Conservation (phyloP, 1,140 invertebrate genomes). For the Anoplolepis gracilipes region DNA sequence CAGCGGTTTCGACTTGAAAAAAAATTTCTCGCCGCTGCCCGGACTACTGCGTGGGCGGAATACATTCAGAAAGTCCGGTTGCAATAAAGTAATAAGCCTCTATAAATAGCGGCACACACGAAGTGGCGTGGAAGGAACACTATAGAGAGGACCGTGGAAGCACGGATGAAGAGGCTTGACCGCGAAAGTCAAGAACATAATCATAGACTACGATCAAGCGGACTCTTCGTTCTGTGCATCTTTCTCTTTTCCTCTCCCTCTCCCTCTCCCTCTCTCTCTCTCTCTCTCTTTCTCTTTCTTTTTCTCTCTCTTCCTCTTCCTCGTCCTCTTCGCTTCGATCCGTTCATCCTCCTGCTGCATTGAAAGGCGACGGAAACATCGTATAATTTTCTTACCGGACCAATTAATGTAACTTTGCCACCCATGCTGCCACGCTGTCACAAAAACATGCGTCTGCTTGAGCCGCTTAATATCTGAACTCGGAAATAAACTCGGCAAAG, state of each 20-base stretch:
- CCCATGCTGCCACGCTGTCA: slow-evolving; percentile 55
- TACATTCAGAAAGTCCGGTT: slow-evolving; percentile 74
- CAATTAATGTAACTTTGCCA: slow-evolving; percentile 63
- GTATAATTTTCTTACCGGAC: slow-evolving; percentile 61
- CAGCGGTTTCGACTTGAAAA: slow-evolving; percentile 16
- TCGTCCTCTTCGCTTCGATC: neutral
- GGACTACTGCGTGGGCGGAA: slow-evolving; percentile 74
- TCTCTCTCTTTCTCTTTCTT: too few relatives aligned
- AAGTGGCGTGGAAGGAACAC: slow-evolving; percentile 68
- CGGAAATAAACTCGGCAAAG: slow-evolving; percentile 11
- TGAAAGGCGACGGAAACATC: slow-evolving; percentile 60
- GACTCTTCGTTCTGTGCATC: slow-evolving; percentile 47
- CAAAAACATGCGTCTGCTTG: slow-evolving; percentile 25
- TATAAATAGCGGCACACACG: slow-evolving; percentile 78
- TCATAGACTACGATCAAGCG: slow-evolving; percentile 79
- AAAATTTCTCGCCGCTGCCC: slow-evolving; percentile 21
- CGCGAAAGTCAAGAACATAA: slow-evolving; percentile 82
- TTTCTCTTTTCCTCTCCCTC: neutral
- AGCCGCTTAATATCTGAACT: neutral
- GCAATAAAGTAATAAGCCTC: slow-evolving; percentile 82
- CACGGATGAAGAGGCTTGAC: slow-evolving; percentile 78
- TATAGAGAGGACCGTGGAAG: slow-evolving; percentile 70
- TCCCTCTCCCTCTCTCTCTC: slow-evolving; percentile 6
- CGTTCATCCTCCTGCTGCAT: slow-evolving; percentile 33
- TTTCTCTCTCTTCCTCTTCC: slow-evolving; percentile 9